A percentile compares a stretch with the other conserved stretches of the same genome.
phyloP scores from a whole-genome alignment of 2,888 invertebrate species.

The Salpingus planirostris region DNA sequence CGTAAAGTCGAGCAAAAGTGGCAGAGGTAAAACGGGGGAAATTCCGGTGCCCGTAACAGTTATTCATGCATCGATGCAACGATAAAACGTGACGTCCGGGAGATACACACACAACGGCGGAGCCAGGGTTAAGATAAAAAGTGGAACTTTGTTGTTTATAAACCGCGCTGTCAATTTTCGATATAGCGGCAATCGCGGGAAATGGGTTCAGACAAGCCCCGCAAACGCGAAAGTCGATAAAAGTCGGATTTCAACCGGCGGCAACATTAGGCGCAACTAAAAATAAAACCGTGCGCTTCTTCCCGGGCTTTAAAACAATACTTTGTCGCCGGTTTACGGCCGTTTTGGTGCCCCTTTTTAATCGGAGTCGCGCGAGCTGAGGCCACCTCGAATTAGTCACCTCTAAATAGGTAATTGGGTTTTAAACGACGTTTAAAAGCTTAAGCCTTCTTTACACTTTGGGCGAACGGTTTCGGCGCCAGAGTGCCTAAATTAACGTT shows the following conservation, averaged over 20 bases:
- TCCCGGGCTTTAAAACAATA: background rate
- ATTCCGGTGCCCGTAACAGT: conserved; percentile 5
- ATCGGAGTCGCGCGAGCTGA: no score
- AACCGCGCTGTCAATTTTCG: conserved; percentile 12
- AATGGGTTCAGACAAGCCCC: conserved; percentile 13
- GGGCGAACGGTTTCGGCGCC: no score
- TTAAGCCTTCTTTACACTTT: no score
- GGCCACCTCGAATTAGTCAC: no score
- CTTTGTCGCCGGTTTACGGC: background rate
- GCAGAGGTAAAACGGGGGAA: no score
- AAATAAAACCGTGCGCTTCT: conserved; percentile 1
- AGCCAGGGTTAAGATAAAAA: conserved; percentile 6
- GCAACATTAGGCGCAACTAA: conserved; percentile 11
- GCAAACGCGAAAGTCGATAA: conserved; percentile 16
- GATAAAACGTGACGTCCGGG: conserved; percentile 11
- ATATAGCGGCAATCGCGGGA: conserved; percentile 12
- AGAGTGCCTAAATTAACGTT: no score
- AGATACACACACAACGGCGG: no score
- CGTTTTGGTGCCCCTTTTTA: no score
- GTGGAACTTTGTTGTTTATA: conserved; percentile 15
- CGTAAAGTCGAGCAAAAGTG: no score
- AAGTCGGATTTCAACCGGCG: conserved; percentile 14
- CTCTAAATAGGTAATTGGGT: no score
- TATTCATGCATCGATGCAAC: conserved; percentile 13
- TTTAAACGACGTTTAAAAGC: no score